These are phyloP conservation scores for Raillietiella orientalis DNA, from an alignment of 2,888 invertebrate genomes.

Conservation along the genomic window DNA sequence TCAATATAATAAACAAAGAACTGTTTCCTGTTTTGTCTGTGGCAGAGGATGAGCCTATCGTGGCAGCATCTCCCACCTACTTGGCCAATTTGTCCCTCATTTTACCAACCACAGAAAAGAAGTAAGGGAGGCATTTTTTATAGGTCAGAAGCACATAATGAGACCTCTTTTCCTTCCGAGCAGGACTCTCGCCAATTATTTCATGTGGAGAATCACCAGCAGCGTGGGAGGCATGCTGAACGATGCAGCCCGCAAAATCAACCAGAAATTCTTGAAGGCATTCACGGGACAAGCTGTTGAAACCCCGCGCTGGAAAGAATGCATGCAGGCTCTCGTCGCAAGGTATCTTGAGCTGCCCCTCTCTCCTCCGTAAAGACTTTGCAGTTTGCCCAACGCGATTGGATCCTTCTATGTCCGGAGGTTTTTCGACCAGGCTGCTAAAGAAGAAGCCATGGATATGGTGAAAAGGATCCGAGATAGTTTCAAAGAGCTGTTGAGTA, in stretches of 20 bases:
- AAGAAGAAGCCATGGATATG: conserved; percentile 53
- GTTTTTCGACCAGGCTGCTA: conserved; percentile 54
- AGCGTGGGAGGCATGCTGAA: conserved; percentile 34
- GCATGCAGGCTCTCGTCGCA: conserved; percentile 40
- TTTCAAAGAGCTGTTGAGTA: conserved; percentile 39
- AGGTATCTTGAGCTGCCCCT: conserved; percentile 17
- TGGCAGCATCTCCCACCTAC: conserved; percentile 54
- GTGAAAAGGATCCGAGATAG: conserved; percentile 47
- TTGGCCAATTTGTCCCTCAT: too few species aligned
- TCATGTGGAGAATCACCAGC: conserved; percentile 64
- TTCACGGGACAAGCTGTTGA: conserved; percentile 51
- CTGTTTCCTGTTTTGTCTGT: conserved; percentile 18
- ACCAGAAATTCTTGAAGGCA: conserved; percentile 43
- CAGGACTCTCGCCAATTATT: conserved; percentile 56
- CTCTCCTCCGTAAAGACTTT: conserved; percentile 4
- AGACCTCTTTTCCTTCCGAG: too few species aligned
- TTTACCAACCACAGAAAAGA: conserved; percentile 9
- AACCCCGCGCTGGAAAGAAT: conserved; percentile 71
- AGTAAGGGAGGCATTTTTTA: too few species aligned
- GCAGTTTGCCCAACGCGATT: conserved; percentile 14
- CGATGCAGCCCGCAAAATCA: conserved; percentile 37
- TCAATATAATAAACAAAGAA: conserved; percentile 47
- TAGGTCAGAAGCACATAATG: too few species aligned
- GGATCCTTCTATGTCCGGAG: conserved; percentile 60
- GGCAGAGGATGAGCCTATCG: conserved; percentile 31